These are phyloP conservation scores for Myotis yumanensis DNA, from an alignment of 2,113 vertebrate genomes.

Conservation along the genomic window DNA sequence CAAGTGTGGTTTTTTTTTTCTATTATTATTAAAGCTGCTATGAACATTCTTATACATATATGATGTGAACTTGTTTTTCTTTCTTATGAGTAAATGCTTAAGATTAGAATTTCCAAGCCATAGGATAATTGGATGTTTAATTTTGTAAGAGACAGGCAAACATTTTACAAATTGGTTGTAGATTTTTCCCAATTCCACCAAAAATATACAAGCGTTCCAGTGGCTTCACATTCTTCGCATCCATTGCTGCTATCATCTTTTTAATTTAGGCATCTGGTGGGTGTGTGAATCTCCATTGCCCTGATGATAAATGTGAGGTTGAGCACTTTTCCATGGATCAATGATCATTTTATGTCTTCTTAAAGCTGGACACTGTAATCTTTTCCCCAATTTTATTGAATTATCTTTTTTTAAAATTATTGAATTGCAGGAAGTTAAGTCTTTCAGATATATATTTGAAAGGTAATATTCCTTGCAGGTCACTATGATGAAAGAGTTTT, in stretches of 20 bases:
- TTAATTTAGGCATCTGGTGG: too few species aligned
- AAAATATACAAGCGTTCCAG: background rate
- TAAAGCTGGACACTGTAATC: too few species aligned
- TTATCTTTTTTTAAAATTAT: background rate
- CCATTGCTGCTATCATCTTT: background rate
- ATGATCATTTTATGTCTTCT: background rate
- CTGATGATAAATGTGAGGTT: fast-evolving
- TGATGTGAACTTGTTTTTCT: background rate
- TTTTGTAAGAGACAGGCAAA: background rate
- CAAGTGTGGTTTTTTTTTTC: background rate
- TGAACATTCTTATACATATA: too few species aligned
- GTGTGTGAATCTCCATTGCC: fast-evolving
- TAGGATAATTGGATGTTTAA: background rate
- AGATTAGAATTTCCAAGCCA: background rate
- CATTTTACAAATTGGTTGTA: background rate
- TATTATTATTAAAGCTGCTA: background rate
- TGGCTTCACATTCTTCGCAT: background rate
- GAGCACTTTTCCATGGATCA: background rate
- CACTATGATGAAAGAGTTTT: background rate
- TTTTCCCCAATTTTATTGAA: background rate
- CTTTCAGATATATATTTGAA: background rate
- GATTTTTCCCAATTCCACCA: background rate
- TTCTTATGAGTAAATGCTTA: background rate
- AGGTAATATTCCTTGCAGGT: fast-evolving
- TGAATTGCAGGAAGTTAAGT: background rate